Evolutionary conservation across 1,140 invertebrate species (phyloP).

Genomic region (Heliconius congener): DNA sequence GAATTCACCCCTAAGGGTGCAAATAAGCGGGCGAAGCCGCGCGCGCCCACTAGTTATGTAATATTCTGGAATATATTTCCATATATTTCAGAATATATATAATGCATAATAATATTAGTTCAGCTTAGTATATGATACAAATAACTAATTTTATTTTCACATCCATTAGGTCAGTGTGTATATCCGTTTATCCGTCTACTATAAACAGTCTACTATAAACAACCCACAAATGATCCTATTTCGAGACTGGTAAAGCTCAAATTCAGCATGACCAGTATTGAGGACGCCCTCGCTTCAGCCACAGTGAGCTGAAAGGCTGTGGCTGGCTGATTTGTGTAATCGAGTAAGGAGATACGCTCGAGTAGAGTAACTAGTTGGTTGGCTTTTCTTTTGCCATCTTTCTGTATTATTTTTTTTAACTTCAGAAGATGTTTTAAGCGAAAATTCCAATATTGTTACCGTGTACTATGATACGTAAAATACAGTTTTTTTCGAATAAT

Average conservation of each 20-base stretch:
- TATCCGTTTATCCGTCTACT: background rate
- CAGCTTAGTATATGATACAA: background rate
- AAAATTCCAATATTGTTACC: too few species aligned
- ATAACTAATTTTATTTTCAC: background rate
- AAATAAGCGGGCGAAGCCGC: too few species aligned
- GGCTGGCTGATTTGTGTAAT: slow-evolving; percentile 23
- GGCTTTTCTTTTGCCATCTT: background rate
- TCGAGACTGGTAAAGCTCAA: slow-evolving; percentile 21
- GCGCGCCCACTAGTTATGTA: too few species aligned
- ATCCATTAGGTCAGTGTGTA: background rate
- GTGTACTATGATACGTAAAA: too few species aligned
- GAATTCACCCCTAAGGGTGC: too few species aligned
- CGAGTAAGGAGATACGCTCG: slow-evolving; percentile 13
- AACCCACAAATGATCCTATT: slow-evolving; percentile 13
- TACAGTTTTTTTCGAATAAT: too few species aligned
- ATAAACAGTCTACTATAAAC: background rate
- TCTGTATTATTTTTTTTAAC: background rate
- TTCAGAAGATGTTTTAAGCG: too few species aligned
- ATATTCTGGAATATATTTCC: too few species aligned
- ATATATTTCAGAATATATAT: background rate
- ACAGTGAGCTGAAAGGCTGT: slow-evolving; percentile 9
- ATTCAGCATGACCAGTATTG: slow-evolving; percentile 19
- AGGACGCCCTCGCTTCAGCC: background rate
- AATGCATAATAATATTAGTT: background rate
- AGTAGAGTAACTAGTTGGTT: slow-evolving; percentile 14